Percentiles rank a stretch among this genome's conserved stretches.
phyloP scores from a whole-genome alignment of 2,888 invertebrate species.

The Stenichneumon culpator region DNA sequence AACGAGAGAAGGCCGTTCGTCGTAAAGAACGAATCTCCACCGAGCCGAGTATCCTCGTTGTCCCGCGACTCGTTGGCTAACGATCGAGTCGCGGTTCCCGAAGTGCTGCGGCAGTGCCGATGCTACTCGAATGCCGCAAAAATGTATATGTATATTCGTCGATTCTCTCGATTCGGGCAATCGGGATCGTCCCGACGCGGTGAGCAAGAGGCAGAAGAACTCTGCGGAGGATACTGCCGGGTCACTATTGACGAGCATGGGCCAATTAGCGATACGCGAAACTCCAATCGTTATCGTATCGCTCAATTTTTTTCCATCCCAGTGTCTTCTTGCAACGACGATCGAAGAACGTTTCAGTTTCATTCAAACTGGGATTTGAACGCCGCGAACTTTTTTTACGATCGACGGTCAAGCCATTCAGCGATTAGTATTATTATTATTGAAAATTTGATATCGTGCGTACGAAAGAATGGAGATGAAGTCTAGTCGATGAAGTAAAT shows the following conservation, averaged over 20 bases:
- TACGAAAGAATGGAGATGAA: background rate
- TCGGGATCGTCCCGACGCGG: slow-evolving; percentile 14
- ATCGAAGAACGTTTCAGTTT: background rate
- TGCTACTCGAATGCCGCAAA: background rate
- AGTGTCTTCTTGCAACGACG: background rate
- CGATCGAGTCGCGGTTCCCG: slow-evolving; percentile 28
- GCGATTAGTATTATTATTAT: too few relatives aligned
- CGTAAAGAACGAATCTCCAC: slow-evolving; percentile 48
- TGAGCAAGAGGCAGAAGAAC: slow-evolving; percentile 18
- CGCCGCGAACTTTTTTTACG: too few relatives aligned
- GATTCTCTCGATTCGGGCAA: slow-evolving; percentile 54
- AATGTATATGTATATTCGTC: slow-evolving; percentile 19
- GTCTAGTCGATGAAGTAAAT: slow-evolving; percentile 23
- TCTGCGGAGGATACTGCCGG: background rate
- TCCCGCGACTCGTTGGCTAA: slow-evolving; percentile 20
- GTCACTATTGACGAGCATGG: slow-evolving; percentile 13
- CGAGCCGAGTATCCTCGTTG: background rate
- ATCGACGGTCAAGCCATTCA: too few relatives aligned
- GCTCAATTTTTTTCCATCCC: background rate
- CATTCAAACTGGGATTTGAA: background rate
- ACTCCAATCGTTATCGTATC: slow-evolving; percentile 12
- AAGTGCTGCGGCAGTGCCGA: background rate
- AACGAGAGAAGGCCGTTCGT: slow-evolving; percentile 25
- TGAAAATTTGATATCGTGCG: background rate
- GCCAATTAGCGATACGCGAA: slow-evolving; percentile 44